Evolutionary conservation across 2,113 vertebrate genomes (phyloP), one percentile per base, ranked within the genome.

Genomic region (Crotalus viridis): DNA sequence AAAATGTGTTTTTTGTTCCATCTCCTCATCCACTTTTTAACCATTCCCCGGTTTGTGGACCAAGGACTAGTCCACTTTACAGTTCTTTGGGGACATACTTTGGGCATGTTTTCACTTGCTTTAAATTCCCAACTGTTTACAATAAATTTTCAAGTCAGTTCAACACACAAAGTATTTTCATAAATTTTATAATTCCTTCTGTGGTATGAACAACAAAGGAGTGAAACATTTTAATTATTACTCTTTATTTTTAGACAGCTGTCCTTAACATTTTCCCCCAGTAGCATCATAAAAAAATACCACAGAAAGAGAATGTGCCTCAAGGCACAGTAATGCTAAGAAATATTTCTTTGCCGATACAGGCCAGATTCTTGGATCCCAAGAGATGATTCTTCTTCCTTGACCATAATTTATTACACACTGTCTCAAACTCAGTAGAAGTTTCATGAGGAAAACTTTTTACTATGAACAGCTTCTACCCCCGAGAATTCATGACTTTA

Each of bases 361-460:
- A 69, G 89, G 81, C 85, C 88, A 91, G 81, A 56, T 94, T 39
- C 87, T 61, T 19, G 22, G 64, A 54, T 81, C 87, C 90, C 88
- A 10, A 56, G 88, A 92, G 56, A 86, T 55, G 33, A 81, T 55
- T 89, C 93, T 69, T 91, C 89, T 94, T 94, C 61, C 4, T 94
- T 57, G 92, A 2, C 87, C 86, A 43, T 55, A 94, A 91, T 89
- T 96, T 92, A 95, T 59, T 22, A 61, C 64, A 74, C 55, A 93
- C 46, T 59, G 59, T 52, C 92, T 48, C 57, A 93, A 91, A 91
- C 64, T 93, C 91, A 94, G 85, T 64, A 89, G 51, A 96, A 94
- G 55, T 86, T 95, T 93, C 26, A 74, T 15, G 0, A 24, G 19
- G 88, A 92, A 69, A 39, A 39, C 0, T 85, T 95, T 96, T 88